Evolutionary conservation across 2,888 invertebrate species (phyloP).

Genomic region (Papilio elwesi): DNA sequence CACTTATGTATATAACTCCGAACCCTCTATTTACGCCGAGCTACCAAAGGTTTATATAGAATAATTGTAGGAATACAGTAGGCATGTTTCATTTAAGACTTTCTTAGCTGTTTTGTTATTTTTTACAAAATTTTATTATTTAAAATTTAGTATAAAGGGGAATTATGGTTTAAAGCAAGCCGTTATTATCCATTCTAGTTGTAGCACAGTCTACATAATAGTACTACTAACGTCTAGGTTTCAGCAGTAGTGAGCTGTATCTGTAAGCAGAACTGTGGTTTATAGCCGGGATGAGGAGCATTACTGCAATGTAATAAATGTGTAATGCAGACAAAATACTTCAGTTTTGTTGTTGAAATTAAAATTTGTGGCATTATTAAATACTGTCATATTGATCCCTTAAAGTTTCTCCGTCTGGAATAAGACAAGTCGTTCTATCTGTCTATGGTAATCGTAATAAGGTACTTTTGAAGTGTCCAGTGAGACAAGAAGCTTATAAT

Average conservation of each 20-base stretch:
- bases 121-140: no score
- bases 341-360: no score
- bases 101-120: neutral
- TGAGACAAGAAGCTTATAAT: no score
- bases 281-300: neutral
- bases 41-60: neutral
- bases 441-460: no score
- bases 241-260: neutral
- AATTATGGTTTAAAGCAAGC: no score
- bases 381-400: neutral
- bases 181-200: no score
- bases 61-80: neutral
- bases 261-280: neutral
- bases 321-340: neutral
- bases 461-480: no score
- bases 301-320: neutral
- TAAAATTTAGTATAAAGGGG: no score
- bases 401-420: neutral
- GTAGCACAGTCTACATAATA: no score
- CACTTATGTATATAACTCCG: conserved; percentile 23
- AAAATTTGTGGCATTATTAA: no score
- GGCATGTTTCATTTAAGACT: neutral
- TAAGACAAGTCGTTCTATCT: no score
- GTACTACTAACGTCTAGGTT: no score
- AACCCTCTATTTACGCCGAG: conserved; percentile 16